These are phyloP conservation scores for Eubasilissa splendida DNA, from an alignment of 2,888 invertebrate genomes.

Conservation along the genomic window DNA sequence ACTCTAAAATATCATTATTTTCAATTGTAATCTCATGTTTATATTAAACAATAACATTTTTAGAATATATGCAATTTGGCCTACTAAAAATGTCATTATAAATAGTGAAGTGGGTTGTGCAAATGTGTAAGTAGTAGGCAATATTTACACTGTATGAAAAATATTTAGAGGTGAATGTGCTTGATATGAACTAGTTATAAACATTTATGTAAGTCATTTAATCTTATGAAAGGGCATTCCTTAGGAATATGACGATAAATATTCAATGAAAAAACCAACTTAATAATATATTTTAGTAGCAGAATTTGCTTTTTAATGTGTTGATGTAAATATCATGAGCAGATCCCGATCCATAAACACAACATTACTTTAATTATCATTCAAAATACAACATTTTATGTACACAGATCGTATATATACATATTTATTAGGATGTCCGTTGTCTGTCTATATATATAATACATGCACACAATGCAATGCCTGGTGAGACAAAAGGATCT, in stretches of 20 bases:
- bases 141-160: slow-evolving; percentile 55
- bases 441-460: no score
- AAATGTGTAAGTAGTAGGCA: slow-evolving; percentile 56
- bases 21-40: slow-evolving; percentile 26
- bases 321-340: slow-evolving; percentile 45
- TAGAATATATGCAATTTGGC: slow-evolving; percentile 55
- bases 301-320: slow-evolving; percentile 37
- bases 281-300: slow-evolving; percentile 35
- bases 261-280: slow-evolving; percentile 40
- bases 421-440: no score
- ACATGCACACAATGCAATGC: no score
- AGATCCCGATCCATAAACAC: slow-evolving; percentile 1
- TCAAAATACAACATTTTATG: background rate
- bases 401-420: no score
- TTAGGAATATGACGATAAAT: slow-evolving; percentile 55
- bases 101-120: slow-evolving; percentile 57
- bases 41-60: slow-evolving; percentile 50
- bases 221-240: slow-evolving; percentile 58
- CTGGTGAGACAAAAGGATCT: no score
- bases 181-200: slow-evolving; percentile 53
- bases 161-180: slow-evolving; percentile 58
- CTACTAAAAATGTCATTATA: slow-evolving; percentile 53
- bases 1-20: background rate
- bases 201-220: slow-evolving; percentile 55
- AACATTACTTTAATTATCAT: slow-evolving; percentile 19